Percentiles rank a stretch among this genome's conserved stretches.
These are phyloP conservation scores for Zoroaster sp. DNA, from an alignment of 53 echinoderm and acorn worm species.

Conservation along the genomic window DNA sequence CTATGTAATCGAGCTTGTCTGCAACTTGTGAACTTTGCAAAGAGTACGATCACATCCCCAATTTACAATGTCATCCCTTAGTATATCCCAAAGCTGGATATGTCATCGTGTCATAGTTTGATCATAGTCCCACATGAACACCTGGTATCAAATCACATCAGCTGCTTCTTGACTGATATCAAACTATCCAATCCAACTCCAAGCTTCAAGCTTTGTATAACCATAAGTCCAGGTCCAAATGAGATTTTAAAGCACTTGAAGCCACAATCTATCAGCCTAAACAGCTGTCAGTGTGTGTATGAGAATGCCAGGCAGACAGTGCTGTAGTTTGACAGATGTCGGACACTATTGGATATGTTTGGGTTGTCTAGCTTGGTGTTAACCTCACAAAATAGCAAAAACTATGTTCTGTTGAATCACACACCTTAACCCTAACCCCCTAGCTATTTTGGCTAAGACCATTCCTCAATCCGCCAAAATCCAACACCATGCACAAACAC, in stretches of 20 bases:
- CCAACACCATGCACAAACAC: too few species aligned
- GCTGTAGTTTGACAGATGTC: too few species aligned
- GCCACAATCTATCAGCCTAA: neutral
- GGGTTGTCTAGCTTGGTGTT: neutral
- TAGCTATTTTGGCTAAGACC: too few species aligned
- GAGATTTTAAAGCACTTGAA: neutral
- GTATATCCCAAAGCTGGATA: neutral
- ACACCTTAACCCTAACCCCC: too few species aligned
- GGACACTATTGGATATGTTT: neutral
- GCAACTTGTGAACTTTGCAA: too few species aligned
- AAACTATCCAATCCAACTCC: neutral
- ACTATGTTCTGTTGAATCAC: too few species aligned
- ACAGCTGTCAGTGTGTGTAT: slow-evolving; percentile 9
- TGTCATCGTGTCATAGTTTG: neutral
- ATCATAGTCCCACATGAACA: neutral
- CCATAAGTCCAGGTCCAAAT: neutral
- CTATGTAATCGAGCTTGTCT: too few species aligned
- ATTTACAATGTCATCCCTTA: too few species aligned
- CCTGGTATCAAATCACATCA: neutral
- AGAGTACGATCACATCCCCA: too few species aligned
- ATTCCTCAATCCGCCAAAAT: too few species aligned
- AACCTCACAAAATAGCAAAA: neutral
- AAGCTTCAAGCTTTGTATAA: neutral
- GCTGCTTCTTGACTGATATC: neutral
- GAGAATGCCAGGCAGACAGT: neutral